Evolutionary conservation across 2,888 invertebrate species (phyloP), one percentile per base, ranked within the genome.

Genomic region (Tinea semifulvella): DNA sequence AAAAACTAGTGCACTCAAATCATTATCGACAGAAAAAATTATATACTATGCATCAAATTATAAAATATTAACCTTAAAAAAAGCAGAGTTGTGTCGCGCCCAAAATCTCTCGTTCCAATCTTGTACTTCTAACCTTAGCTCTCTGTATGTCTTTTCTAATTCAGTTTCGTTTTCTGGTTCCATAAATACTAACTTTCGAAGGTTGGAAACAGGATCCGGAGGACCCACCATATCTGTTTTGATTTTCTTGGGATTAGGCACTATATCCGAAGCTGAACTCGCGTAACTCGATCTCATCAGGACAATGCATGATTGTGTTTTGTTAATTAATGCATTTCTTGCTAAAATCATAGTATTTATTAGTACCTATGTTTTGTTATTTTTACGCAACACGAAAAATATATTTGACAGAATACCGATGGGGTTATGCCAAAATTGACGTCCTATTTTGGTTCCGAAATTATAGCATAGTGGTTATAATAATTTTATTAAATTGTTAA

Each of bases 31-130:
- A n/a, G n/a, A n/a, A n/a, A n/a, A n/a, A n/a, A n/a, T n/a, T n/a
- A n/a, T n/a, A n/a, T n/a, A n/a, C n/a, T n/a, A n/a, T n/a, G n/a
- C n/a, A n/a, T n/a, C n/a, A n/a, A n/a, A n/a, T n/a, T n/a, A 45
- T 28, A 42, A 28, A 7, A 27, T 39, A 47, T 18, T 20, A 61
- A 77, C 79, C 65, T 88, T 82, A 57, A 86, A 84, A 68, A 94
- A 95, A 46, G 83, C 85, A 17, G 83, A 83, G 60, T 95, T 95
- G 56, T 95, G 94, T 49, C 83, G 80, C 1, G 83, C 77, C 95
- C 95, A 95, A 72, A 94, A 95, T 26, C 83, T 75, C 51, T 94
- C 89, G 66, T 94, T 94, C 94, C 94, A 95, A 46, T 84, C 74
- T 56, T 92, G 91, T 0, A 90, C 89, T 48, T 87, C 86, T 50